A percentile compares a stretch with the other conserved stretches of the same genome.
Evolutionary conservation across 2,797 vertebrate species (phyloP).

Genomic region (Monodelphis domestica): DNA sequence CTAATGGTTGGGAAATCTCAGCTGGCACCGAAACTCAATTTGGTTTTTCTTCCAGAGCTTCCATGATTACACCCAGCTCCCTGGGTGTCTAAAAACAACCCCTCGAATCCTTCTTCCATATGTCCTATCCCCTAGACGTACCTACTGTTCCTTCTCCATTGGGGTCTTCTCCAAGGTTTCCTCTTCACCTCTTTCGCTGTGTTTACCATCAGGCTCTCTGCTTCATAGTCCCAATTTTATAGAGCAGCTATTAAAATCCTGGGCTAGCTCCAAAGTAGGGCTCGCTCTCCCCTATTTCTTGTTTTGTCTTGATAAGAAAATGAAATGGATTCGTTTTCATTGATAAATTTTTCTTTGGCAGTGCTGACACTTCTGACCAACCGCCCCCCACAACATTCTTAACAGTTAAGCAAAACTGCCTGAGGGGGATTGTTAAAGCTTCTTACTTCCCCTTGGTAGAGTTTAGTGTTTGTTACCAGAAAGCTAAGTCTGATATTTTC

Average conservation of each 20-base stretch:
- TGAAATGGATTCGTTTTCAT: not conserved
- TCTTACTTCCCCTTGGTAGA: not conserved
- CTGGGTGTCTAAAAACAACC: not conserved
- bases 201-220: not conserved
- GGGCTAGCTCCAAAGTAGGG: not conserved
- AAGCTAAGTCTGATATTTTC: not conserved
- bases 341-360: not conserved
- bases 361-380: not conserved
- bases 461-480: not conserved
- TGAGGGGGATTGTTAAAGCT: not conserved
- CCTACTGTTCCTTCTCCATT: not conserved
- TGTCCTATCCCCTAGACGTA: not conserved
- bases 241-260: not conserved
- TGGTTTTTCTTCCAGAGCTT: not conserved
- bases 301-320: not conserved
- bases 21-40: not conserved
- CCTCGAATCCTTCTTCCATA: not conserved
- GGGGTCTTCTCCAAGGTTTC: not conserved
- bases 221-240: not conserved
- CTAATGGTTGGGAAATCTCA: not conserved
- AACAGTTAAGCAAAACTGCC: conserved; percentile 1
- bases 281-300: not conserved
- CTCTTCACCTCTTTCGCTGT: not conserved
- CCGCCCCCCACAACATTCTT: not conserved
- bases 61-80: accelerated